phyloP scores from a whole-genome alignment of 1,140 invertebrate genomes.

The Cyrtorhinus lividipennis region DNA sequence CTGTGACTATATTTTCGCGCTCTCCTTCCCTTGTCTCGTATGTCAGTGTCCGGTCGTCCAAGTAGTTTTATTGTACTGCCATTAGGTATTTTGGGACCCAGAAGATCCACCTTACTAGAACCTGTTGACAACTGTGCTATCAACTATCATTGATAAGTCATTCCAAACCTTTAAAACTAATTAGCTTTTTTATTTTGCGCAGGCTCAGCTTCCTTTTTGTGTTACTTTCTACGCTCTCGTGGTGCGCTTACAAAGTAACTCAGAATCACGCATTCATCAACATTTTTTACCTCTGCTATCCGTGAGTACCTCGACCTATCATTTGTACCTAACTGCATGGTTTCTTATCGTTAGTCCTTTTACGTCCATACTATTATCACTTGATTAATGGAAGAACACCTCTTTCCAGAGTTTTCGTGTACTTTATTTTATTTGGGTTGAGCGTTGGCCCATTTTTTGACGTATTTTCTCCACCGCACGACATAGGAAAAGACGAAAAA shows the following conservation, averaged over 20 bases:
- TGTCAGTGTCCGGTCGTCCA: too few relatives aligned
- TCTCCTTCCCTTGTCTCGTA: too few relatives aligned
- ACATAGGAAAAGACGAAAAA: conserved; percentile 27
- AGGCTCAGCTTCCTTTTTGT: conserved; percentile 38
- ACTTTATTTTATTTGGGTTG: conserved; percentile 70
- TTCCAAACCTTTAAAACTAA: too few relatives aligned
- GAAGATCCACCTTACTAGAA: too few relatives aligned
- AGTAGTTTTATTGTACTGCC: too few relatives aligned
- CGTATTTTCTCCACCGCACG: conserved; percentile 20
- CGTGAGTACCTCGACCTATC: conserved; percentile 49
- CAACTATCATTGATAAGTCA: too few relatives aligned
- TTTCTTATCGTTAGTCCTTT: too few relatives aligned
- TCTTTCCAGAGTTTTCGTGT: conserved; percentile 54
- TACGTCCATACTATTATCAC: too few relatives aligned
- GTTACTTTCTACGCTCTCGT: conserved; percentile 37
- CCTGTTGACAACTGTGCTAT: too few relatives aligned
- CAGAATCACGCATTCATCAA: conserved; percentile 54
- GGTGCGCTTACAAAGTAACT: conserved; percentile 56
- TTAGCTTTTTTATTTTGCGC: conserved; percentile 30
- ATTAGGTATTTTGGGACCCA: too few relatives aligned
- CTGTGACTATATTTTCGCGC: too few relatives aligned
- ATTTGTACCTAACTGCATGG: neutral
- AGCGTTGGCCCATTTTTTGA: conserved; percentile 55
- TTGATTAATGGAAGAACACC: neutral
- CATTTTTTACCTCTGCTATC: conserved; percentile 71